Evolutionary conservation across 2,797 vertebrate genomes (phyloP).

Genomic region (Melanotaenia nigrans): DNA sequence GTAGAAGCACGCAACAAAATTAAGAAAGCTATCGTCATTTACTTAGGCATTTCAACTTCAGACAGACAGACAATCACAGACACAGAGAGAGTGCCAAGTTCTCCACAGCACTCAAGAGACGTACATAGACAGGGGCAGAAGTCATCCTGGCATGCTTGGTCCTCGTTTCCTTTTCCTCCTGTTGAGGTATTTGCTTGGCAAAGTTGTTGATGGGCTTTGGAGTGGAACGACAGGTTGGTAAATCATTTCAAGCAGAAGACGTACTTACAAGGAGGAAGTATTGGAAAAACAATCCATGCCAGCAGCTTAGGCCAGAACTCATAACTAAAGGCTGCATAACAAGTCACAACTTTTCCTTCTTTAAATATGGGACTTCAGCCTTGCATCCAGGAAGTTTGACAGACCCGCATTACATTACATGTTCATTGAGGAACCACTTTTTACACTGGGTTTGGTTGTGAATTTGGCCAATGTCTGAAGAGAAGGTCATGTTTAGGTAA

Average conservation of each 20-base stretch:
- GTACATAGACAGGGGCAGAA: slow-evolving; percentile 33
- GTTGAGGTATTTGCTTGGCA: slow-evolving; percentile 44
- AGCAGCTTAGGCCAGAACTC: slow-evolving; percentile 39
- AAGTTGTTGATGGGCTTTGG: slow-evolving; percentile 41
- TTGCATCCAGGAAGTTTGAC: slow-evolving; percentile 35
- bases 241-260: slow-evolving; percentile 59
- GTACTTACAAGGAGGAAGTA: slow-evolving; percentile 53
- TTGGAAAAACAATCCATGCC: slow-evolving; percentile 64
- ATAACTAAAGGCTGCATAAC: slow-evolving; percentile 27
- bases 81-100: slow-evolving; percentile 15
- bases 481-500: slow-evolving; percentile 15
- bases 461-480: slow-evolving; percentile 4
- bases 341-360: slow-evolving; percentile 41
- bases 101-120: slow-evolving; percentile 29
- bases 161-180: slow-evolving; percentile 50
- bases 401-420: slow-evolving; percentile 38
- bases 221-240: slow-evolving; percentile 47
- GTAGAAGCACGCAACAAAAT: slow-evolving; percentile 48
- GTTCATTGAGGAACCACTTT: slow-evolving; percentile 35
- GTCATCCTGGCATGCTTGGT: slow-evolving; percentile 43
- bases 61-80: slow-evolving; percentile 22
- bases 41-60: slow-evolving; percentile 52
- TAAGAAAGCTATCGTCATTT: slow-evolving; percentile 51
- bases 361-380: slow-evolving; percentile 37
- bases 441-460: slow-evolving; percentile 14